Percentiles rank a stretch among this genome's conserved stretches.
Evolutionary conservation across 2,888 invertebrate species (phyloP).

Genomic region (Amblyteles armatorius): DNA sequence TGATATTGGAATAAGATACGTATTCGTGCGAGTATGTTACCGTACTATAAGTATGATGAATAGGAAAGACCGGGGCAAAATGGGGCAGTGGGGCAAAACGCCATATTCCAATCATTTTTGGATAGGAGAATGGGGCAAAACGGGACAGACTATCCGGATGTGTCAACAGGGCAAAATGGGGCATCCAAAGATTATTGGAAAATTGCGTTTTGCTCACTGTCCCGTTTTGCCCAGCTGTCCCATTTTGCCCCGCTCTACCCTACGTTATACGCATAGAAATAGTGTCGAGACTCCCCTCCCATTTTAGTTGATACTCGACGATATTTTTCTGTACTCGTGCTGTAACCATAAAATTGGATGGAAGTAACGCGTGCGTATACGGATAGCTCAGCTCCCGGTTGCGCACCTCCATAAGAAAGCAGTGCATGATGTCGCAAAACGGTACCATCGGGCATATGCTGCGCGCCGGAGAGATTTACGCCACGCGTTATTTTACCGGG

Average conservation of each 20-base stretch:
- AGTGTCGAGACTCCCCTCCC: slow-evolving; percentile 16
- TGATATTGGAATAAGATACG: slow-evolving; percentile 51
- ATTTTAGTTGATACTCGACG: slow-evolving; percentile 16
- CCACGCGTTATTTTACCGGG: slow-evolving; percentile 46
- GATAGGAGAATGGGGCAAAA: too few species aligned
- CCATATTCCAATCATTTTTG: too few species aligned
- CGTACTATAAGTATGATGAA: background rate
- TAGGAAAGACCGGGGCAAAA: too few species aligned
- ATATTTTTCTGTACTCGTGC: background rate
- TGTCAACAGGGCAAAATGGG: too few species aligned
- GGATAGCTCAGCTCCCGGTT: slow-evolving; percentile 9
- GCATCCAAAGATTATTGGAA: too few species aligned
- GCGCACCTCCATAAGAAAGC: slow-evolving; percentile 62
- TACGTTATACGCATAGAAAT: slow-evolving; percentile 11
- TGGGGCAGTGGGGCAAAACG: too few species aligned
- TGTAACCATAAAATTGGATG: slow-evolving; percentile 20
- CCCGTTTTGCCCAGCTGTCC: too few species aligned
- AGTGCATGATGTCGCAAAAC: slow-evolving; percentile 64
- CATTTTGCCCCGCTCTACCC: too few species aligned
- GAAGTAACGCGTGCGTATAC: slow-evolving; percentile 24
- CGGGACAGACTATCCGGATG: too few species aligned
- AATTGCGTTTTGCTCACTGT: too few species aligned
- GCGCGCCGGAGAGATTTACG: slow-evolving; percentile 56
- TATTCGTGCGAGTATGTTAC: slow-evolving; percentile 13
- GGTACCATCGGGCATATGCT: slow-evolving; percentile 52